Evolutionary conservation across 2,888 invertebrate species (phyloP).

Genomic region (Plagiodera versicolora): DNA sequence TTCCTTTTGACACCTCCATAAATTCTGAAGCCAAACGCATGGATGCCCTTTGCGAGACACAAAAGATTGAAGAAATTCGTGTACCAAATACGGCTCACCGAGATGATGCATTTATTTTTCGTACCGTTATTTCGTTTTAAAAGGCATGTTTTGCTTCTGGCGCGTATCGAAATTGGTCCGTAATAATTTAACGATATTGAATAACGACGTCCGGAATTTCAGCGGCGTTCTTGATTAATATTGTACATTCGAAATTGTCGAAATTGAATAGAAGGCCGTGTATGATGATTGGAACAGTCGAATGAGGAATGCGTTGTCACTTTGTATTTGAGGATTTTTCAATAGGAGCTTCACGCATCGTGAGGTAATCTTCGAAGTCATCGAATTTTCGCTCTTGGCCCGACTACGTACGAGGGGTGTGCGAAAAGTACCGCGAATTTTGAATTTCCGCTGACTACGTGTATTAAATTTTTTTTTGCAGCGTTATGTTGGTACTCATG

Average conservation of each 20-base stretch:
- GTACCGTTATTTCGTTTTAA: constrained; percentile 17
- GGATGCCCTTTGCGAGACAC: constrained; percentile 6
- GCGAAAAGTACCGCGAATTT: too few species aligned
- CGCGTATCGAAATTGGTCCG: constrained; percentile 23
- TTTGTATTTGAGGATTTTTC: background rate
- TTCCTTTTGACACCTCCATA: background rate
- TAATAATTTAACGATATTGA: constrained; percentile 19
- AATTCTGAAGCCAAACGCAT: background rate
- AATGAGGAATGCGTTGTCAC: background rate
- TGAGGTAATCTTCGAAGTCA: too few species aligned
- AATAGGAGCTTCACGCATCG: background rate
- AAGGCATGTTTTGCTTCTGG: constrained; percentile 13
- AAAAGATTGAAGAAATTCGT: constrained; percentile 18
- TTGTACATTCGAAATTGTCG: constrained; percentile 16
- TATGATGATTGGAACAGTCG: constrained; percentile 6
- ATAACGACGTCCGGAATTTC: constrained; percentile 11
- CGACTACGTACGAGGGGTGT: too few species aligned
- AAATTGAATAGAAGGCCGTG: constrained; percentile 9
- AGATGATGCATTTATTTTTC: constrained; percentile 15
- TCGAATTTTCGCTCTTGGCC: too few species aligned
- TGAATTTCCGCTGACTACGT: too few species aligned
- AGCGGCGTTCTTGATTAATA: constrained; percentile 20
- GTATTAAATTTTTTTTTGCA: too few species aligned
- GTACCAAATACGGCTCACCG: constrained; percentile 22
- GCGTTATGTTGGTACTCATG: too few species aligned